These are phyloP conservation scores for Haemorhous mexicanus DNA, from an alignment of 2,113 vertebrate genomes.

Conservation along the genomic window DNA sequence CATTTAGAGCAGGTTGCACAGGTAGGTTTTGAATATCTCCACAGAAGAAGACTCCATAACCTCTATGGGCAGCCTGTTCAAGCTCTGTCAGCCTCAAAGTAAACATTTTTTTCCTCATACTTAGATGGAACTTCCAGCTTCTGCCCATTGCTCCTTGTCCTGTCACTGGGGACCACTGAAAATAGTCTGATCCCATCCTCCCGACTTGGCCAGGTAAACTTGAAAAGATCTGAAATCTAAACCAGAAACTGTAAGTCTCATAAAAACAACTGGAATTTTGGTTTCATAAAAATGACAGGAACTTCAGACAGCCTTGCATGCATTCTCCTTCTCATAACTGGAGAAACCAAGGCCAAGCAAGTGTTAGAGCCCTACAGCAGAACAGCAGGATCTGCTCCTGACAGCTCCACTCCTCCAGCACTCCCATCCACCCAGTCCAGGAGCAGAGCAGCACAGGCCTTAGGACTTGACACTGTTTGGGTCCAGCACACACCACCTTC, in stretches of 20 bases:
- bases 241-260: background rate
- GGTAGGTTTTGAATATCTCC: background rate
- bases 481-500: background rate
- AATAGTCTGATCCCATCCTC: background rate
- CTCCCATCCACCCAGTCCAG: background rate
- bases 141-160: background rate
- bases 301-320: background rate
- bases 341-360: background rate
- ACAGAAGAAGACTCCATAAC: background rate
- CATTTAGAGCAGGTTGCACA: background rate
- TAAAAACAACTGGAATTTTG: background rate
- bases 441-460: background rate
- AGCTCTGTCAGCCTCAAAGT: background rate
- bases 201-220: background rate
- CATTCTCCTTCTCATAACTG: accelerated
- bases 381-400: background rate
- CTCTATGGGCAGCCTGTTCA: background rate
- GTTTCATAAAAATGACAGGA: background rate
- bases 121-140: background rate
- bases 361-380: background rate
- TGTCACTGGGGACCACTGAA: background rate
- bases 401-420: background rate
- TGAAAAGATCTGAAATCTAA: background rate
- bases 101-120: background rate
- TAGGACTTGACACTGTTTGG: background rate